Conservation (phyloP, 2,113 vertebrate genomes). For the Leucosticte australis region DNA sequence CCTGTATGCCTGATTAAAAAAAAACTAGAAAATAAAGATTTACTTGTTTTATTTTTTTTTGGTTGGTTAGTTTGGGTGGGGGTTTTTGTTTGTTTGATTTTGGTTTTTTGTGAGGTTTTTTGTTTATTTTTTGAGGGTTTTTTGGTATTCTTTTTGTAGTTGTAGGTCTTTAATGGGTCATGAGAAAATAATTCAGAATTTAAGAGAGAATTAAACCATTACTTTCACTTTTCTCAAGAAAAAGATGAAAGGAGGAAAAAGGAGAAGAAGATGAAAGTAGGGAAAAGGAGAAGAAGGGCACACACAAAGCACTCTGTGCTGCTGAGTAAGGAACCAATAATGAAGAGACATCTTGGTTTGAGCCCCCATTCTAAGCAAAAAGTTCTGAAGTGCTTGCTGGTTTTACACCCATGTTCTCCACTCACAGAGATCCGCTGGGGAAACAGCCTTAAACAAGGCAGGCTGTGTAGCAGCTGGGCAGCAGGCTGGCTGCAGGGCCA, state of each 20-base stretch:
- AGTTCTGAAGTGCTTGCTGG: neutral
- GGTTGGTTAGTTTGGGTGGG: neutral
- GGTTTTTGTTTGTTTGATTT: neutral
- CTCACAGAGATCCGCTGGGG: too few species aligned
- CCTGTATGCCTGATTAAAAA: neutral
- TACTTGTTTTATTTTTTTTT: rapidly evolving
- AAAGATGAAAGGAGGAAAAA: neutral
- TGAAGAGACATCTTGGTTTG: neutral
- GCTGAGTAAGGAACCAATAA: neutral
- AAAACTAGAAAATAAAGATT: neutral
- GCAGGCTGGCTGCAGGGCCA: neutral
- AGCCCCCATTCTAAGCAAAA: neutral
- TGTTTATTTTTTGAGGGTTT: neutral
- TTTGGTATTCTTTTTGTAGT: neutral
- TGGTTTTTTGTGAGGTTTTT: neutral
- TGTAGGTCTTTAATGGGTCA: neutral
- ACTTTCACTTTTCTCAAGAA: neutral
- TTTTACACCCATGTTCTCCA: neutral
- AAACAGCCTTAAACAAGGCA: neutral
- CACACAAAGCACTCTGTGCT: neutral
- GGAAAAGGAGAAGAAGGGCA: neutral
- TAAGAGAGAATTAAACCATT: neutral
- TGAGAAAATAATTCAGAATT: neutral
- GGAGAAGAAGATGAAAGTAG: neutral
- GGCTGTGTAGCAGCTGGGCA: neutral